Conservation (phyloP, 2,113 vertebrate genomes). For the Apodemus speciosus region DNA sequence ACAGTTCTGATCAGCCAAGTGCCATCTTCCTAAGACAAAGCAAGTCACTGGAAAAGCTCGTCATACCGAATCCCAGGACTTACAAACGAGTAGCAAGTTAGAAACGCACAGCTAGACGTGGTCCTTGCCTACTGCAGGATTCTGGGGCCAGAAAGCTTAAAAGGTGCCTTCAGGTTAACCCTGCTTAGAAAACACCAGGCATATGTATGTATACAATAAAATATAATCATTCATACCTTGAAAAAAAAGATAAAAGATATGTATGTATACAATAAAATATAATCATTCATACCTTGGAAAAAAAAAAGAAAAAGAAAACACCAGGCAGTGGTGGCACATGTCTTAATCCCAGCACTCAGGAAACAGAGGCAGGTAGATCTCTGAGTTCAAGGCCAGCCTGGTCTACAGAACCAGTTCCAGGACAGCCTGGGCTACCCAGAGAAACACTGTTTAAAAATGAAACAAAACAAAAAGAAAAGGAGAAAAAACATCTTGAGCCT, state of each 20-base stretch:
- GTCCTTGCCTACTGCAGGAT: conserved; percentile 19
- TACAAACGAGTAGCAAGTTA: conserved; percentile 26
- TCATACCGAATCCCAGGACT: background rate
- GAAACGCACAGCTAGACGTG: conserved; percentile 13
- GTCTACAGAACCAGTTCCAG: background rate
- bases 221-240: no score
- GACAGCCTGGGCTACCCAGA: background rate
- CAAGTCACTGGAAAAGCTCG: conserved; percentile 48
- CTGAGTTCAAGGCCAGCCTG: background rate
- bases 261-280: no score
- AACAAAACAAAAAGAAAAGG: background rate
- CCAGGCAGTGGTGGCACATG: background rate
- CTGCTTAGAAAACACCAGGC: background rate
- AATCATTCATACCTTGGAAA: no score
- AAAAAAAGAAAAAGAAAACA: no score
- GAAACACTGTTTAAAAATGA: background rate
- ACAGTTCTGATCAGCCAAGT: background rate
- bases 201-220: no score
- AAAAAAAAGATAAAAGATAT: no score
- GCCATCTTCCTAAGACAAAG: conserved; percentile 52
- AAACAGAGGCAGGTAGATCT: background rate
- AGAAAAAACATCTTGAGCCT: background rate
- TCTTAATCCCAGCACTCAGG: background rate
- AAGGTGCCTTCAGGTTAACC: background rate
- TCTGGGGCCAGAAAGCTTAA: background rate